Evolutionary conservation across 1,140 invertebrate species (phyloP), one percentile per base, ranked within the genome.

Genomic region (Neoseiulus cucumeris): DNA sequence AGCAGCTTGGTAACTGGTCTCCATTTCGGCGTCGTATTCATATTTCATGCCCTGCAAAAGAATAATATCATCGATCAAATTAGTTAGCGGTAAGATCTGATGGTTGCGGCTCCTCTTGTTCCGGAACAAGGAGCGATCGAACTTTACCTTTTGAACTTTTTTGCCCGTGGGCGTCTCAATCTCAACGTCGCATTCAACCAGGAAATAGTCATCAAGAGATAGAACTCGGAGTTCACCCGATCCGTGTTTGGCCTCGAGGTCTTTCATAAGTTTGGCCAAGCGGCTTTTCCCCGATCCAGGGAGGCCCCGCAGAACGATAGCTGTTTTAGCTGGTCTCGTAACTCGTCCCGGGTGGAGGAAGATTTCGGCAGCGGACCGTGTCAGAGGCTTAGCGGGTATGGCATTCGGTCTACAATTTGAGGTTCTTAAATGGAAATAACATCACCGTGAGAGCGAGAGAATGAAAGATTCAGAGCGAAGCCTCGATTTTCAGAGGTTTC

Each of bases 131-230:
- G 4, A 39, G 4, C 33, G 9, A 39, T 9, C 33, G 9, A 39
- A 6, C 9, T 39, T 9, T 6, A 39, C 33, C 33, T 39, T 39
- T 39, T 39, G 33, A 9, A 9, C 9, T 39, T 39, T 39, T 9
- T 39, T 39, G 4, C 33, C 33, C 4, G 33, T 39, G 4, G 33
- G 33, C 33, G 33, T 39, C 33, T 39, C 33, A 9, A 9, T 39
- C 9, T 39, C 33, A 9, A 39, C 33, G 9, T 39, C 33, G 33
- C 33, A 4, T 79, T 95, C 91, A 47, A 86, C 83, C 77, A 94
- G 86, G 72, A 94, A 96, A 75, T 96, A 97, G 78, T 97, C 91
- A 76, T 97, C 91, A 44, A 97, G 81, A 68, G 87, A 91, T 64
- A 96, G 80, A 71, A 97, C 92, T 69, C 92, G 79, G 1, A 87